Conservation (phyloP, 2,797 vertebrate species). For the Scomberomorus guttatus region DNA sequence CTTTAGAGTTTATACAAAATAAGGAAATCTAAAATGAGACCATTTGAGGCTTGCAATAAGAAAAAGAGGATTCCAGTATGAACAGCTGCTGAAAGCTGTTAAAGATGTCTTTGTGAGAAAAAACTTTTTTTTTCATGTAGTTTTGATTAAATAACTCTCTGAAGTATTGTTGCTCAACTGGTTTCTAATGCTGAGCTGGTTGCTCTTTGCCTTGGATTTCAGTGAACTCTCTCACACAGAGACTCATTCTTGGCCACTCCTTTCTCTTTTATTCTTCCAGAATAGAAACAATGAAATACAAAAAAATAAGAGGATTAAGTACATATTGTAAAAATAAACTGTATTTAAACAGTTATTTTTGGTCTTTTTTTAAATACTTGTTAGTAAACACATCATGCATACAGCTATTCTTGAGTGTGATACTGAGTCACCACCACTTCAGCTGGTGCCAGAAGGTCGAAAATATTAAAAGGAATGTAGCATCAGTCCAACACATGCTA, state of each 20-base stretch:
- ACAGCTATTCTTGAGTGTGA: neutral
- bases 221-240: slow-evolving; percentile 10
- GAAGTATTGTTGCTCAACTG: slow-evolving; percentile 16
- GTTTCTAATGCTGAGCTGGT: slow-evolving; percentile 16
- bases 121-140: neutral
- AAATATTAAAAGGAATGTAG: neutral
- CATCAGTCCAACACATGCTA: neutral
- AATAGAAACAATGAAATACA: neutral
- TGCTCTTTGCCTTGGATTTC: slow-evolving; percentile 1
- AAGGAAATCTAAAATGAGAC: slow-evolving; percentile 20
- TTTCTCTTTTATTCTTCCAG: neutral
- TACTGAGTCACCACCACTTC: too few relatives aligned
- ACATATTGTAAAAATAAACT: neutral
- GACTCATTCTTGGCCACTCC: neutral
- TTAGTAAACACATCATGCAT: neutral
- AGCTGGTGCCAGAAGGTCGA: neutral
- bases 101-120: neutral
- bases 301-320: neutral
- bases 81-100: slow-evolving; percentile 2
- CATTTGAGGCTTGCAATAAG: slow-evolving; percentile 3
- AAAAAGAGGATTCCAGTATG: neutral
- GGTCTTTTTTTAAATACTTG: neutral
- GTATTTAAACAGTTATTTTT: too few relatives aligned
- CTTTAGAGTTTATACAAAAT: neutral
- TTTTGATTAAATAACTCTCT: slow-evolving; percentile 3